A percentile compares a stretch with the other conserved stretches of the same genome.
phyloP scores from a whole-genome alignment of 2,888 invertebrate genomes.

The Synergus laeviventris region DNA sequence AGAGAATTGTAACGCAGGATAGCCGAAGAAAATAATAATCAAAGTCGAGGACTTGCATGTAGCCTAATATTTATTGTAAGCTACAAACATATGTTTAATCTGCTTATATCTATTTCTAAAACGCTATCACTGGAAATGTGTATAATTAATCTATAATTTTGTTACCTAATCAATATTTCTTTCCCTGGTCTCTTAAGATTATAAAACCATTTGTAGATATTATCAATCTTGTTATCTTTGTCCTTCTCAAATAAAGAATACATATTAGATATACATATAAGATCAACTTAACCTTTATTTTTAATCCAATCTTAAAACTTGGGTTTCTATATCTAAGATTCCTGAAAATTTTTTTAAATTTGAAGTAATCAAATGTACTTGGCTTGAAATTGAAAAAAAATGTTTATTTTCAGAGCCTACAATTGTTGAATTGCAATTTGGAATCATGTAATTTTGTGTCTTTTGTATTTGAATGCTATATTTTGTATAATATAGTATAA shows the following conservation, averaged over 20 bases:
- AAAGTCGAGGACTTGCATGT: constrained; percentile 8
- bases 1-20: not conserved
- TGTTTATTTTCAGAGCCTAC: too few relatives aligned
- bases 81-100: not conserved
- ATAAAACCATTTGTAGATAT: constrained; percentile 11
- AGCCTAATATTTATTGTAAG: not conserved
- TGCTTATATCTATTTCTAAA: not conserved
- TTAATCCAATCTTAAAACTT: not conserved
- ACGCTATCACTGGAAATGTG: not conserved
- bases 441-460: too few relatives aligned
- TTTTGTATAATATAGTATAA: too few relatives aligned
- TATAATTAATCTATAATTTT: not conserved
- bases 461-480: too few relatives aligned
- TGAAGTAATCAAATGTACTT: too few relatives aligned
- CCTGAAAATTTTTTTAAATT: too few relatives aligned
- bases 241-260: constrained; percentile 22
- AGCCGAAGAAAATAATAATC: not conserved
- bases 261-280: not conserved
- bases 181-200: not conserved
- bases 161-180: not conserved
- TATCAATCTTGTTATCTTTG: constrained; percentile 13
- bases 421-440: not conserved
- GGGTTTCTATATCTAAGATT: too few relatives aligned
- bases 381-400: not conserved
- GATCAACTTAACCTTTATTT: not conserved